Evolutionary conservation across 1,140 invertebrate genomes (phyloP), one percentile per base, ranked within the genome.

Genomic region (Magallana angulata): DNA sequence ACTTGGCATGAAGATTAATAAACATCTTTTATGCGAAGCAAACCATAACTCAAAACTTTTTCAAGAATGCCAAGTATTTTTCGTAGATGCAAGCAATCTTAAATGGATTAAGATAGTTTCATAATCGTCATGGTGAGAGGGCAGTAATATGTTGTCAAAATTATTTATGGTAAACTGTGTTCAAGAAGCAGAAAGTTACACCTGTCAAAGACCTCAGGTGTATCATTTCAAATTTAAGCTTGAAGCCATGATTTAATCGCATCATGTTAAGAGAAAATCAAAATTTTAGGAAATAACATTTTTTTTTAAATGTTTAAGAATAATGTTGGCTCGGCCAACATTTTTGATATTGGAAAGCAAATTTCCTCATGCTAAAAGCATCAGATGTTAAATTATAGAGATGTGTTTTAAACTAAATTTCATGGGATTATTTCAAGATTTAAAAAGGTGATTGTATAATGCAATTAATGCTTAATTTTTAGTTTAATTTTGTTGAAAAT

Each of bases 161-260:
- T 24, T 30, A 71, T 8, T 11, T 18, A n/a, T 68, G 8, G n/a
- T 12, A 30, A 18, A 18, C 64, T 68, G 5, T 68, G 2, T 8
- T 68, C n/a, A 68, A n/a, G 24, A 71, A 36, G 24, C 24, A 71
- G 30, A 71, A 71, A 71, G 24, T 71, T 30, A 71, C 68, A 71
- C 68, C 68, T 71, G 68, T 71, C 68, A 30, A 24, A 71, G 12
- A 48, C 11, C 1, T 71, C 68, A 71, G 68, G 68, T 71, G 68
- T 36, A 30, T 71, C 68, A 71, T 71, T 30, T 71, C 18, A 30
- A 5, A 24, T 24, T 24, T 24, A 71, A 68, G 36, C 18, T 9
- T 71, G 7, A n/a, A 64, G 16, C 4, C 8, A 71, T 71, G 24
- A 30, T 71, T 30, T 30, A 71, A 30, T 71, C 24, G 30, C 24